Conservation (phyloP, 1,140 invertebrate genomes). For the Ceratina calcarata region DNA sequence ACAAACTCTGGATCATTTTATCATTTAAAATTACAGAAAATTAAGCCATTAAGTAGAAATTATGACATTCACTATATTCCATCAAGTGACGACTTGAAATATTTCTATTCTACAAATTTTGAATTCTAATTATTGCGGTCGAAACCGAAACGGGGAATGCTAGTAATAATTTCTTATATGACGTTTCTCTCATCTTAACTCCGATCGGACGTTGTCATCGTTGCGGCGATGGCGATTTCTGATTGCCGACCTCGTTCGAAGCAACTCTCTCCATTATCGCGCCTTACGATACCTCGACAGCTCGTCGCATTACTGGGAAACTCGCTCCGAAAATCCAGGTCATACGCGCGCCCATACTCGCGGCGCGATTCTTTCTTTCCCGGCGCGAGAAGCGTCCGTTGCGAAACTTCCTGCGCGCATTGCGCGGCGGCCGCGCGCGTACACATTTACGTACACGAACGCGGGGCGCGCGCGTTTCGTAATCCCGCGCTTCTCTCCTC, state of each 20-base stretch:
- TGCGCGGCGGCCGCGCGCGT: background rate
- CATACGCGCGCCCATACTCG: background rate
- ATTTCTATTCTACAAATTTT: too few relatives aligned
- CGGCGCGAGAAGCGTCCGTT: constrained; percentile 7
- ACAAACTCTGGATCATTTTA: too few relatives aligned
- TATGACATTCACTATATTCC: too few relatives aligned
- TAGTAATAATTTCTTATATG: too few relatives aligned
- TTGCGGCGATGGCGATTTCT: background rate
- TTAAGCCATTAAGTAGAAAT: too few relatives aligned
- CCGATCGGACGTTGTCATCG: too few relatives aligned
- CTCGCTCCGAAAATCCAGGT: constrained; percentile 24
- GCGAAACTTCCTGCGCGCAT: constrained; percentile 28
- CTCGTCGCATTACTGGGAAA: background rate
- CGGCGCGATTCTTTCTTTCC: constrained; percentile 1
- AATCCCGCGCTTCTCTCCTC: background rate
- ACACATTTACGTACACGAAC: background rate
- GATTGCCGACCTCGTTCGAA: constrained; percentile 15
- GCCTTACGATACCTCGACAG: background rate
- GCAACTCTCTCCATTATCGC: constrained; percentile 2
- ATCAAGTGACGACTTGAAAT: too few relatives aligned
- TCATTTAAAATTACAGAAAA: too few relatives aligned
- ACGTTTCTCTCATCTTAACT: background rate
- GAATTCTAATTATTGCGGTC: too few relatives aligned
- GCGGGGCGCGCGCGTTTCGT: background rate
- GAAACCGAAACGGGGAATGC: too few relatives aligned